Evolutionary conservation across 2,797 vertebrate species (phyloP), one percentile per base, ranked within the genome.

Genomic region (Balearica regulorum): DNA sequence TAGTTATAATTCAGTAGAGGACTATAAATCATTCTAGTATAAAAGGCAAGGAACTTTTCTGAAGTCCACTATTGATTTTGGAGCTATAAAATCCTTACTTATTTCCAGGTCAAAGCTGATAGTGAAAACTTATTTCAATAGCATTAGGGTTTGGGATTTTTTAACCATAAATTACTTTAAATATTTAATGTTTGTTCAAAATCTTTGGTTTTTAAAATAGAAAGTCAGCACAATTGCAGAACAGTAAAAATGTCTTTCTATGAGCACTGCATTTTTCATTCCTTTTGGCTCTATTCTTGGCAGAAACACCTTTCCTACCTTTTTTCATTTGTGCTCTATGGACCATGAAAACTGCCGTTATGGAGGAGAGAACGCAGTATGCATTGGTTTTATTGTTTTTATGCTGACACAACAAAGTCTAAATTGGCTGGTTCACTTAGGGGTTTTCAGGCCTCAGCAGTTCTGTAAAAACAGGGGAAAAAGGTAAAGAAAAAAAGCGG

Each of bases 251-350:
- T 65, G 61, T 84, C 89, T 95, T 96, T 94, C 70, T 85, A 73
- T 49, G 46, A 76, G 13, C 49, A 20, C 41, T 96, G 13, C 76
- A 87, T 96, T 97, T 97, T 91, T 97, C 90, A 86, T 87, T 95
- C 22, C 66, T 93, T 93, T 79, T 89, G 94, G 93, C 26, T 97
- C 86, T 92, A 71, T 96, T 97, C 83, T 93, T 97, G 88, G 89
- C 85, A 97, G 93, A 91, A 97, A 94, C 75, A 96, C 86, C 84
- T 96, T 97, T 97, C 79, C 89, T 96, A 86, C 83, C 71, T 97
- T 87, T 57, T 90, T 97, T 96, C 91, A 92, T 97, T 98, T 96
- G 91, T 97, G 93, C 93, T 97, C 97, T 90, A 93, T 93, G 96
- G 94, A 96, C 95, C 95, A 95, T 97, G 85, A 97, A 97, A 98